Percentiles rank a stretch among this genome's conserved stretches.
Conservation (phyloP, 2,888 invertebrate species). For the Tetranychus truncatus region DNA sequence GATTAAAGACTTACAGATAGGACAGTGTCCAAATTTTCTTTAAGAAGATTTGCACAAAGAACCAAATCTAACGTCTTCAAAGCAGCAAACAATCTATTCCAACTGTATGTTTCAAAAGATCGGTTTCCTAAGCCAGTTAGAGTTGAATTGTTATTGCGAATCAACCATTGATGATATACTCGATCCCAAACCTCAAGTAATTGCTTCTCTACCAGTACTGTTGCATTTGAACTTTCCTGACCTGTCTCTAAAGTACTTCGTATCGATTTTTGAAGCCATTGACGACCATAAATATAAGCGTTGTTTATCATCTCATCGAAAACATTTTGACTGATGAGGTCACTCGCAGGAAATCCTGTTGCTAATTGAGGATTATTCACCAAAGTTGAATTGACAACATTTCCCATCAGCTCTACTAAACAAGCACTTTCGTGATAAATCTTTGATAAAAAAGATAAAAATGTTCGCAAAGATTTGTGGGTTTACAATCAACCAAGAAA, state of each 20-base stretch:
- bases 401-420: constrained; percentile 67
- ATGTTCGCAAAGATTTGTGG: not conserved
- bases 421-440: constrained; percentile 86
- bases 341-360: not conserved
- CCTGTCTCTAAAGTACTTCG: constrained; percentile 59
- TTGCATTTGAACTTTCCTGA: constrained; percentile 45
- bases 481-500: constrained; percentile 12
- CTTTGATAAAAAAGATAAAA: constrained; percentile 37
- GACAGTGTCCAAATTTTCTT: constrained; percentile 73
- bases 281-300: constrained; percentile 75
- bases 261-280: constrained; percentile 53
- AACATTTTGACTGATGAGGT: constrained; percentile 33
- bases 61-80: constrained; percentile 42
- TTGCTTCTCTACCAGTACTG: constrained; percentile 52
- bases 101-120: constrained; percentile 21
- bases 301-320: constrained; percentile 77
- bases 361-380: constrained; percentile 60
- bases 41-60: constrained; percentile 58
- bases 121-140: not conserved
- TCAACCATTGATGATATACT: constrained; percentile 78
- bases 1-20: constrained; percentile 42
- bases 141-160: constrained; percentile 33
- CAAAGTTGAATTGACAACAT: constrained; percentile 65
- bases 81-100: constrained; percentile 28
- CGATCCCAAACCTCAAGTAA: constrained; percentile 81